These are phyloP conservation scores for Diorhabda carinulata DNA, from an alignment of 1,140 invertebrate genomes.

Conservation along the genomic window DNA sequence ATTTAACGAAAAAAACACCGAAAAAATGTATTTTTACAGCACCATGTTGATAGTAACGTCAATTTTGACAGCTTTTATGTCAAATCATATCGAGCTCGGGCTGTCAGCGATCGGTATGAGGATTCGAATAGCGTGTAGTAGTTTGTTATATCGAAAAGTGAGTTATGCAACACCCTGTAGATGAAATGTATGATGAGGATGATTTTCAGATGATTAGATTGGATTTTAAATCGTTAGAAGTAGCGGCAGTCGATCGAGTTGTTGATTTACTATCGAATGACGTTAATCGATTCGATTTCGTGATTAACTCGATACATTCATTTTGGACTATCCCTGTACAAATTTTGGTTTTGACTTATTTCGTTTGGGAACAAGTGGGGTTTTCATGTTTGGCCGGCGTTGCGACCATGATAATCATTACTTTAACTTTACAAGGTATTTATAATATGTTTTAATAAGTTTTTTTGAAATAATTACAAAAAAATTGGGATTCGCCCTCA, in stretches of 20 bases:
- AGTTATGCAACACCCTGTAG: constrained; percentile 4
- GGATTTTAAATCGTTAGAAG: constrained; percentile 61
- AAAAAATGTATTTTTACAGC: constrained; percentile 29
- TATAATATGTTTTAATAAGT: no score
- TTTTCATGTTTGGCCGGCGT: constrained; percentile 68
- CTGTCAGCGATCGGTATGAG: constrained; percentile 57
- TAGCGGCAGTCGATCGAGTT: constrained; percentile 74
- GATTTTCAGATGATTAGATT: constrained; percentile 55
- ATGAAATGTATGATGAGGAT: no score
- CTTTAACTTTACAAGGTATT: constrained; percentile 62
- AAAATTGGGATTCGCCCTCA: no score
- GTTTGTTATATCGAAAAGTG: constrained; percentile 63
- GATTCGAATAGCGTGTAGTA: constrained; percentile 56
- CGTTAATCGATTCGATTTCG: constrained; percentile 60
- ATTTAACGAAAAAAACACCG: constrained; percentile 20
- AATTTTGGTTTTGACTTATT: constrained; percentile 52
- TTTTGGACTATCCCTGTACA: constrained; percentile 71
- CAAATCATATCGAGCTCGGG: constrained; percentile 47
- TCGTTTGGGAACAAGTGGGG: constrained; percentile 68
- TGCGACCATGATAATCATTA: constrained; percentile 55
- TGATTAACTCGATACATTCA: constrained; percentile 59
- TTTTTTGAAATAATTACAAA: no score
- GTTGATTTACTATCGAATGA: constrained; percentile 84
- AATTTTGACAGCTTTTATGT: constrained; percentile 30
- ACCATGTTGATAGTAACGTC: constrained; percentile 29